Base-by-base conservation (phyloP, 35 echinoderm and acorn worm genomes). In the Ophiothrix spiculata region DNA sequence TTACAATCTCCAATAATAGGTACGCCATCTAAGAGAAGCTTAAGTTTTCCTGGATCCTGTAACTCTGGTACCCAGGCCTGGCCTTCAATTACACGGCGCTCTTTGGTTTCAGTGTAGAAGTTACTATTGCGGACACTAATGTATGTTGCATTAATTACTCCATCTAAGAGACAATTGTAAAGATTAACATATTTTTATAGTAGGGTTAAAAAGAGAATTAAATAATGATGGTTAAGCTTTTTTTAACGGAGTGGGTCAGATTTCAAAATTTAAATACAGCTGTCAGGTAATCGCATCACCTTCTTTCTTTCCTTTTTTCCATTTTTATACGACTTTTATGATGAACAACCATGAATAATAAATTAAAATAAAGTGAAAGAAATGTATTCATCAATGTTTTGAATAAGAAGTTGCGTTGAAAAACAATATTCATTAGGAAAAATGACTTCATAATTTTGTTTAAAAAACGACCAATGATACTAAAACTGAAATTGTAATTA, bases 1-100 rank as follows among this genome's bases (percentile, higher is more conserved):
- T 93, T 77, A 93, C 91, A 93, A 81, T 90, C 60, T 29, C 91
- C 91, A 15, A 90, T 63, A 1, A 93, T 76, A 19, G 91, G 91
- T 0, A 93, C 91, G 32, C 91, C 91, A 23, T 93, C 91, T 19
- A 93, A 64, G 17, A 74, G 36, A n/a, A 93, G 87, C 40, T 74
- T 90, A 4, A 93, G 87, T 56, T 93, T 93, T 34, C 91, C 91
- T 17, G 91, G 91, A 17, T 85, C 77, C n/a, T 79, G 36, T 10
- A 81, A 8, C 33, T 89, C 87, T 16, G 91, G 91, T 17, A 93
- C 80, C 56, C 36, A 93, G 75, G 91, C 91, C n/a, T 89, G 86
- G 31, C 91, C 91, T 28, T 75, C 78, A 56, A 93, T 93, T 25
- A 33, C 63, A 33, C 81, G 46, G 15, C 77, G 60, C 46, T 11